Conservation (phyloP, 2,888 invertebrate species). For the Carabus problematicus region DNA sequence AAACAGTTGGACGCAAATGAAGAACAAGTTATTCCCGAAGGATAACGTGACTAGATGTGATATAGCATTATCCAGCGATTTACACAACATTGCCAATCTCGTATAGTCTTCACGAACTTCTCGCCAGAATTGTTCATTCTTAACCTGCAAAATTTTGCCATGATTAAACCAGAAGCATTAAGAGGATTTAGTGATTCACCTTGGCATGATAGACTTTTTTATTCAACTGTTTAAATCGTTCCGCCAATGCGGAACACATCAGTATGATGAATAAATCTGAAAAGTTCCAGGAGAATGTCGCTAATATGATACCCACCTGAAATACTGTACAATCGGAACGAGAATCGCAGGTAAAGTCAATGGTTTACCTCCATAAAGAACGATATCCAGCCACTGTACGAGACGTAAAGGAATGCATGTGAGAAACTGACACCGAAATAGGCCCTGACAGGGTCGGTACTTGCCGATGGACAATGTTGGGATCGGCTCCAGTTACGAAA, state of each 20-base stretch:
- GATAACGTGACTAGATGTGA: conserved; percentile 63
- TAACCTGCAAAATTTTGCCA: conserved; percentile 48
- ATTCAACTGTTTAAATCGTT: conserved; percentile 66
- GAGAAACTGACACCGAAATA: conserved; percentile 57
- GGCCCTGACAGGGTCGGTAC: conserved; percentile 47
- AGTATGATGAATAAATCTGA: conserved; percentile 77
- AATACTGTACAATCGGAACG: no score
- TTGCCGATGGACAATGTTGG: conserved; percentile 47
- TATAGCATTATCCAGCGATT: conserved; percentile 61
- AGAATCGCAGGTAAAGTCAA: no score
- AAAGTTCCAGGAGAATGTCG: conserved; percentile 76
- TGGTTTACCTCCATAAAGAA: conserved; percentile 55
- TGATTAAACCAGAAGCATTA: neutral
- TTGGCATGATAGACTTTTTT: conserved; percentile 45
- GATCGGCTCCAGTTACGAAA: conserved; percentile 49
- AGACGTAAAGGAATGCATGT: conserved; percentile 62
- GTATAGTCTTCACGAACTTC: conserved; percentile 63
- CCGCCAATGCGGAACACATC: conserved; percentile 72
- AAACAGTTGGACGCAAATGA: conserved; percentile 66
- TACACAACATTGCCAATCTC: conserved; percentile 61
- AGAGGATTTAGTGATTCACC: conserved; percentile 5
- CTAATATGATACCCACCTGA: conserved; percentile 55
- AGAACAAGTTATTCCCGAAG: conserved; percentile 66
- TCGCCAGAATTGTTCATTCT: conserved; percentile 62
- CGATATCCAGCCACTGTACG: conserved; percentile 62